Evolutionary conservation across 2,113 vertebrate genomes (phyloP).

Genomic region (Bujurquina vittata): DNA sequence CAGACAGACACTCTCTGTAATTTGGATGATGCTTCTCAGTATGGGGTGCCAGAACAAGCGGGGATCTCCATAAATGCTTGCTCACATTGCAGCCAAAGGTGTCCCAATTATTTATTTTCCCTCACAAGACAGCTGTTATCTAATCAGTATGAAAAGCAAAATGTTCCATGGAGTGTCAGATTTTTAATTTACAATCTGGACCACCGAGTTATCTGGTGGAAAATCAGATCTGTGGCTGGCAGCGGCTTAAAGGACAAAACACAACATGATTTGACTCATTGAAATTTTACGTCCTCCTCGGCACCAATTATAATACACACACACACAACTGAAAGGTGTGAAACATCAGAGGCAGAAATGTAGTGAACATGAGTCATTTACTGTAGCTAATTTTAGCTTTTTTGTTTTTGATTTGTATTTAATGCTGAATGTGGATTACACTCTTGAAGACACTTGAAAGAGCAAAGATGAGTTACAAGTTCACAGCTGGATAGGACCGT

Average conservation of each 20-base stretch:
- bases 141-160: constrained; percentile 29
- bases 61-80: constrained; percentile 35
- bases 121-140: constrained; percentile 29
- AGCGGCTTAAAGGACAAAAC: not conserved
- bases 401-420: not conserved
- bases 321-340: not conserved
- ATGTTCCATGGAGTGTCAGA: not conserved
- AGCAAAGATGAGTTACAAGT: not conserved
- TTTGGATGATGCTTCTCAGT: constrained; percentile 32
- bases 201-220: not conserved
- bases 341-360: not conserved
- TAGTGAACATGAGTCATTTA: not conserved
- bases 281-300: constrained; percentile 5
- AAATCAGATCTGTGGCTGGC: constrained; percentile 5
- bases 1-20: constrained; percentile 29
- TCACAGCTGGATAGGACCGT: not conserved
- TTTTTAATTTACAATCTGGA: constrained; percentile 36
- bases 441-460: not conserved
- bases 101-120: constrained; percentile 14
- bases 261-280: not conserved
- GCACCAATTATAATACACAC: constrained; percentile 13
- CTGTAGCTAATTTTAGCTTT: not conserved
- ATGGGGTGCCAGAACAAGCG: constrained; percentile 24
- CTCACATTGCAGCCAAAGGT: constrained; percentile 34
- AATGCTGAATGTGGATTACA: not conserved